Evolutionary conservation across 2,888 invertebrate genomes (phyloP).

Genomic region (Adelognathus sp.): DNA sequence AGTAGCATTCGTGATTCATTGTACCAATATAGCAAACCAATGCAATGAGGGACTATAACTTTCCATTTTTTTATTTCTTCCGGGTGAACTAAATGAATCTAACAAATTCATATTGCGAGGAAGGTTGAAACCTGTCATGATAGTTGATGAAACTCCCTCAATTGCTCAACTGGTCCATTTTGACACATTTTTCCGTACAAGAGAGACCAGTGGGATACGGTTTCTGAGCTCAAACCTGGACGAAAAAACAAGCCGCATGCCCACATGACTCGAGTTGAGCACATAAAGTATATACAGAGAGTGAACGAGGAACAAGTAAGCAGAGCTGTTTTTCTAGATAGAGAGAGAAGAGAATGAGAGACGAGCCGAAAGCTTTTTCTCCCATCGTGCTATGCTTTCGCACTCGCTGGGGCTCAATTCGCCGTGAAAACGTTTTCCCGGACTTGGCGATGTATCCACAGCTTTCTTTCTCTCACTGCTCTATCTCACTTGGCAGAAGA

Average conservation of each 20-base stretch:
- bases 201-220: neutral
- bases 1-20: too few species aligned
- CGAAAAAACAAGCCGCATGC: slow-evolving; percentile 50
- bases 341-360: slow-evolving; percentile 13
- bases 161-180: too few species aligned
- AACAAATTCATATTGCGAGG: too few species aligned
- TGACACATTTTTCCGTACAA: too few species aligned
- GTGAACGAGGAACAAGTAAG: slow-evolving; percentile 15
- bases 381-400: slow-evolving; percentile 38
- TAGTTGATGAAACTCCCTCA: too few species aligned
- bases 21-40: too few species aligned
- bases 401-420: slow-evolving; percentile 68
- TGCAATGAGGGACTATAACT: too few species aligned
- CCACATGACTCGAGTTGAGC: slow-evolving; percentile 44
- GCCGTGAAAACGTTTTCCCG: slow-evolving; percentile 68
- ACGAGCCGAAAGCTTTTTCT: slow-evolving; percentile 40
- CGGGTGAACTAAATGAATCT: too few species aligned
- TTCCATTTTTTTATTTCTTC: too few species aligned
- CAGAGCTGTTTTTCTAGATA: slow-evolving; percentile 28
- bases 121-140: too few species aligned
- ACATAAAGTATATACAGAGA: slow-evolving; percentile 35
- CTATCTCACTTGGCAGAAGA: slow-evolving; percentile 5
- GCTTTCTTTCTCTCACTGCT: slow-evolving; percentile 1
- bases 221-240: slow-evolving; percentile 19
- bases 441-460: slow-evolving; percentile 54